Evolutionary conservation across 2,113 vertebrate genomes (phyloP), one percentile per base, ranked within the genome.

Genomic region (Lepisosteus osseus): DNA sequence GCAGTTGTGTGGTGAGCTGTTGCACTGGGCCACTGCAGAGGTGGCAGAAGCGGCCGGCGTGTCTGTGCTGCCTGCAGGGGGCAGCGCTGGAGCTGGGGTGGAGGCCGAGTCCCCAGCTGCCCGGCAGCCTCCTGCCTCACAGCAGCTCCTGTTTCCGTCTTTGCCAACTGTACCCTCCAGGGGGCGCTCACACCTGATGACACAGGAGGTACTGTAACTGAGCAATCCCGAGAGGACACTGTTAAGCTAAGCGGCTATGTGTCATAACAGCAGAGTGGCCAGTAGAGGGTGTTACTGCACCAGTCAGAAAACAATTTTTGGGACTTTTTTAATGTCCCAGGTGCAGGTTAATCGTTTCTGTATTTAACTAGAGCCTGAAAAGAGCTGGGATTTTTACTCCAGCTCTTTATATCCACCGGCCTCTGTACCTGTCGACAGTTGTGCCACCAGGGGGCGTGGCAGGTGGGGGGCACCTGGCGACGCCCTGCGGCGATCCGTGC

Each of bases 401-500:
- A 69, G 13, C 67, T 8, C 15, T 44, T 63, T 47, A 67, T 12
- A n/a, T 62, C 29, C 14, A 9, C 8, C 40, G 1, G 29, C 11
- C 14, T 54, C n/a, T 72, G 61, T 77, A 89, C 90, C 77, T 83
- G 71, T 88, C 86, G 5, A 51, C 47, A 5, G 9, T 1, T 5
- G 47, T 51, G 47, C 47, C 9, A 9, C 47, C 5, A 51, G 47
- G 47, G 5, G 47, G 47, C 5, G 47, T 9, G 9, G 47, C 47
- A 14, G 56, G 13, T 61, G 79, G 74, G 65, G 76, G 77, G 74
- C 80, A 82, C 74, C 83, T 86, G 73, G 79, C 77, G 29, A 90
- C 76, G 70, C 89, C 89, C 51, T 90, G 86, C 65, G 93, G 80
- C 0, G 89, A 84, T 3, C 93, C 92, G 3, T 95, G 93, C 17